Base-by-base conservation (phyloP, 2,113 vertebrate species). In the Callorhinus ursinus region DNA sequence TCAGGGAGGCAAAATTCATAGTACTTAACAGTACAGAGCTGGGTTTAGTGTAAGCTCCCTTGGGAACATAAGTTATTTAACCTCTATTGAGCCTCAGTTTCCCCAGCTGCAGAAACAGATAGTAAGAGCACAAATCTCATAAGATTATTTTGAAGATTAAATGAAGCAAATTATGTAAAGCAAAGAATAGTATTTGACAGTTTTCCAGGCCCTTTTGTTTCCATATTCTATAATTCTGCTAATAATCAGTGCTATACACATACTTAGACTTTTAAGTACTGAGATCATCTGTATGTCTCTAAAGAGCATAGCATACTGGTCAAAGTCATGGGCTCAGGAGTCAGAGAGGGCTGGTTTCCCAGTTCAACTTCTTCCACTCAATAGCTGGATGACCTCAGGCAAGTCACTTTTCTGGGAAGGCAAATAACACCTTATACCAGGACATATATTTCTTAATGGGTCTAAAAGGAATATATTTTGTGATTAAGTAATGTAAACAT, bases 391-490 rank as follows among this genome's bases (percentile, higher is more conserved):
- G 21, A 96, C 26, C 53, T 83, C 36, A 33, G 42, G 57, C 22
- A 93, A 94, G 31, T 84, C 80, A 79, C 26, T 83, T 90, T 21
- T 12, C 46, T 67, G 53, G 33, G 36, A 93, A 81, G 94, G 31
- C 10, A 96, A 46, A 22, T 80, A 89, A 89, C 24, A 77, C 16
- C 49, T 91, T 63, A 31, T n/a, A 71, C 76, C 59, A 92, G 84
- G 80, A 82, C 3, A 46, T 53, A 24, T 39, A 79, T 90, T 51
- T 82, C 53, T 92, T 77, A 93, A 65, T 49, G 2, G 77, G 9
- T 51, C 59, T 93, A 92, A 98, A 67, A 85, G 36, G 2, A 95
- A 82, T 65, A 28, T 24, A 82, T 72, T 89, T 95, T 83, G 46
- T 59, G 8, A 61, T 80, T 51, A 95, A 82, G 63, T 72, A 84